phyloP scores from a whole-genome alignment of 2,797 vertebrate species.

The Falco novaeseelandiae region DNA sequence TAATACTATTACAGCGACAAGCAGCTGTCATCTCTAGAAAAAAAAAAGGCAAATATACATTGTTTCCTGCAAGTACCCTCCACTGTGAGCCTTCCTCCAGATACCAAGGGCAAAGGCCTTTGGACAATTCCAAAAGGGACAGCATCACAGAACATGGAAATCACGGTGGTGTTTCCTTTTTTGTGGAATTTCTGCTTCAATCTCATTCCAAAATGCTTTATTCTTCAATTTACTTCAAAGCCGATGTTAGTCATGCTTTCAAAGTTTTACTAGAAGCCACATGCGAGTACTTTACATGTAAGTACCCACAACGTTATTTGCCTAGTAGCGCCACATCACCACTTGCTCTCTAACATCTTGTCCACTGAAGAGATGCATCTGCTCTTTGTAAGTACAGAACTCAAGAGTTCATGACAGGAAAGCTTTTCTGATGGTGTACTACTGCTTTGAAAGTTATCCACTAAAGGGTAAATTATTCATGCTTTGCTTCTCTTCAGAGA shows the following conservation, averaged over 20 bases:
- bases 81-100: background rate
- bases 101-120: background rate
- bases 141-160: background rate
- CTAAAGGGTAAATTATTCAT: background rate
- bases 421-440: background rate
- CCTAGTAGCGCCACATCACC: background rate
- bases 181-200: background rate
- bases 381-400: rapidly evolving
- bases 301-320: background rate
- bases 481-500: background rate
- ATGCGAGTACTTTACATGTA: background rate
- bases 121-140: background rate
- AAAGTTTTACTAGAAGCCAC: background rate
- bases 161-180: rapidly evolving
- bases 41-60: background rate
- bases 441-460: background rate
- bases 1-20: background rate
- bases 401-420: background rate
- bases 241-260: background rate
- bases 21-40: background rate
- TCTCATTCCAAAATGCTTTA: background rate
- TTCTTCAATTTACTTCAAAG: background rate
- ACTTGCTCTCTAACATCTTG: background rate
- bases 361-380: background rate
- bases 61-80: background rate